Evolutionary conservation across 2,888 invertebrate genomes (phyloP).

Genomic region (Thelaira solivaga): DNA sequence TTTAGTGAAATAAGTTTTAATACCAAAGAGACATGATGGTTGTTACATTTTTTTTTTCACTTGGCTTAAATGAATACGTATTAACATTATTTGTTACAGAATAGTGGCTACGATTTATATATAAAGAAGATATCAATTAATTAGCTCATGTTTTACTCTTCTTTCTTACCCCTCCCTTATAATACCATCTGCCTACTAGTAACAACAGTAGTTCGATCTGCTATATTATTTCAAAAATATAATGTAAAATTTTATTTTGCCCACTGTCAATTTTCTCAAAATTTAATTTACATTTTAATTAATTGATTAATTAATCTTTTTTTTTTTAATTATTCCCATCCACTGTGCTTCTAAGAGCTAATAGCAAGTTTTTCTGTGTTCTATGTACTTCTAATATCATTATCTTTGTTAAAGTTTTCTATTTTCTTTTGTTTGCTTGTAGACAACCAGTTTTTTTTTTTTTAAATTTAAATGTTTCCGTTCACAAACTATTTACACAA

Average conservation of each 20-base stretch:
- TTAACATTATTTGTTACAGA: not conserved
- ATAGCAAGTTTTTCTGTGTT: constrained; percentile 16
- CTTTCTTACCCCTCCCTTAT: too few species aligned
- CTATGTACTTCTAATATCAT: constrained; percentile 20
- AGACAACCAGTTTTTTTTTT: constrained; percentile 33
- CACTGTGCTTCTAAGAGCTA: constrained; percentile 30
- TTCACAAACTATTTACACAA: constrained; percentile 59
- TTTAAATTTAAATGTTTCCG: constrained; percentile 59
- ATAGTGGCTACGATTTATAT: not conserved
- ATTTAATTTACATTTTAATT: too few species aligned
- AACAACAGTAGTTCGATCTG: too few species aligned
- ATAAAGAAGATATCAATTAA: not conserved
- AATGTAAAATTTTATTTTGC: too few species aligned
- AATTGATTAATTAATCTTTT: too few species aligned
- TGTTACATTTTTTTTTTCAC: constrained; percentile 21
- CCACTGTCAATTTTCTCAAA: too few species aligned
- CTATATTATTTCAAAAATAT: too few species aligned
- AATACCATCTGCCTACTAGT: too few species aligned
- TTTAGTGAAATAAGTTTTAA: constrained; percentile 44
- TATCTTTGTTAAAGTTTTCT: constrained; percentile 21
- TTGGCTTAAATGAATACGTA: constrained; percentile 30
- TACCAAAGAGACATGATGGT: constrained; percentile 48
- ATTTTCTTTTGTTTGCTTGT: constrained; percentile 9
- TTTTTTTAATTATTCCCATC: not conserved
- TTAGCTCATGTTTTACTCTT: too few species aligned